These are phyloP conservation scores for Prinia subflava DNA, from an alignment of 2,113 vertebrate species.

Conservation along the genomic window DNA sequence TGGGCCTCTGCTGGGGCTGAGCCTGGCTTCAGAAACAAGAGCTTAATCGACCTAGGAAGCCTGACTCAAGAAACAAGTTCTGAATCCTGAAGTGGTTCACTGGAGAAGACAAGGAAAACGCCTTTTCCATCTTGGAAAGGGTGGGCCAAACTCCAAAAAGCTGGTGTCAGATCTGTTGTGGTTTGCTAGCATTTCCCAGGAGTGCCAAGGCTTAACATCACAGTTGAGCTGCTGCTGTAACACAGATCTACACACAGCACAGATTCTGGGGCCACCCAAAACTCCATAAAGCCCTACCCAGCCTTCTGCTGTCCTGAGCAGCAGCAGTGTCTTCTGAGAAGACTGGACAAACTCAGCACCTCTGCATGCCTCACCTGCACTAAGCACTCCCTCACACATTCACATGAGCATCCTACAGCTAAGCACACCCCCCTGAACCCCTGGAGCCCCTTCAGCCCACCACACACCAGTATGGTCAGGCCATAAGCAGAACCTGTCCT, in stretches of 20 bases:
- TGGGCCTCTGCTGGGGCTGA: accelerated
- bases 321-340: neutral
- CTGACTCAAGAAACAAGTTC: neutral
- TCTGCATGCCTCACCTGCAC: neutral
- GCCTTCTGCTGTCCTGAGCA: neutral
- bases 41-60: neutral
- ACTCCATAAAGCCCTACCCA: neutral
- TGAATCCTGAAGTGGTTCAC: neutral
- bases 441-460: neutral
- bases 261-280: neutral
- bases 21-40: neutral
- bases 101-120: neutral
- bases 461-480: neutral
- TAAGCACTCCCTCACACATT: neutral
- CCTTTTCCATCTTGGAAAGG: neutral
- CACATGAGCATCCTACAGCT: neutral
- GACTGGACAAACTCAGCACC: neutral
- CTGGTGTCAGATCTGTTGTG: neutral
- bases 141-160: neutral
- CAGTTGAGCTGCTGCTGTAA: neutral
- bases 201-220: neutral
- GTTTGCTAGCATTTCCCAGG: neutral
- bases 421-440: neutral
- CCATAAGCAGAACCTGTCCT: neutral
- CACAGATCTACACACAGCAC: neutral